These are phyloP conservation scores for Ispidina picta DNA, from an alignment of 2,797 vertebrate genomes.

Conservation along the genomic window DNA sequence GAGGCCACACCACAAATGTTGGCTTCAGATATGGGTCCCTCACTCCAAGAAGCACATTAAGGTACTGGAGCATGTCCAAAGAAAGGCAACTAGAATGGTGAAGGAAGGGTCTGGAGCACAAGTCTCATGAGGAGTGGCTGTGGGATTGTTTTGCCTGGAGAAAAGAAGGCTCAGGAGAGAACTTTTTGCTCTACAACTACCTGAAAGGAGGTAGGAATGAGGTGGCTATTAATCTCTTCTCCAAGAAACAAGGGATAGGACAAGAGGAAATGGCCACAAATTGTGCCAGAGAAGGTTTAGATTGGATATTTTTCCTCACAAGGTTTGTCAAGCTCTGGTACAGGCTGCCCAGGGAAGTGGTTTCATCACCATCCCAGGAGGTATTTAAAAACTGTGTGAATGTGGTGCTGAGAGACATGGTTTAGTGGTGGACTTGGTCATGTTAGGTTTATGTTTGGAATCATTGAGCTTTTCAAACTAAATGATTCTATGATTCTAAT, in stretches of 20 bases:
- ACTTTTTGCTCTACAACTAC: fast-evolving
- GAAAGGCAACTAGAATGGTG: background rate
- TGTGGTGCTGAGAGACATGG: background rate
- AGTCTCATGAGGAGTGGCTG: fast-evolving
- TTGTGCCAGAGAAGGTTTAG: background rate
- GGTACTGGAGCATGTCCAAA: background rate
- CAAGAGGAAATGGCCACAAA: background rate
- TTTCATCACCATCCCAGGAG: background rate
- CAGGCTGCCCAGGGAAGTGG: background rate
- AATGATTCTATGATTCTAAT: background rate
- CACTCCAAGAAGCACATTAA: too few species aligned
- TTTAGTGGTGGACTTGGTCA: background rate
- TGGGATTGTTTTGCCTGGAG: background rate
- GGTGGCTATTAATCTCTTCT: fast-evolving
- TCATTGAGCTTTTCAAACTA: background rate
- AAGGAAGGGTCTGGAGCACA: background rate
- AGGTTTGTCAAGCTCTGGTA: background rate
- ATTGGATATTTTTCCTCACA: background rate
- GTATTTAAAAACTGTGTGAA: background rate
- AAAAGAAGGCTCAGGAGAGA: background rate
- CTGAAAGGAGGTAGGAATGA: background rate
- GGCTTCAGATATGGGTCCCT: background rate
- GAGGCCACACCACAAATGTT: fast-evolving
- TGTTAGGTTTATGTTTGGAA: background rate
- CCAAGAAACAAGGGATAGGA: fast-evolving